Evolutionary conservation across 1,140 invertebrate species (phyloP), one percentile per base, ranked within the genome.

Genomic region (Papilio xuthus): DNA sequence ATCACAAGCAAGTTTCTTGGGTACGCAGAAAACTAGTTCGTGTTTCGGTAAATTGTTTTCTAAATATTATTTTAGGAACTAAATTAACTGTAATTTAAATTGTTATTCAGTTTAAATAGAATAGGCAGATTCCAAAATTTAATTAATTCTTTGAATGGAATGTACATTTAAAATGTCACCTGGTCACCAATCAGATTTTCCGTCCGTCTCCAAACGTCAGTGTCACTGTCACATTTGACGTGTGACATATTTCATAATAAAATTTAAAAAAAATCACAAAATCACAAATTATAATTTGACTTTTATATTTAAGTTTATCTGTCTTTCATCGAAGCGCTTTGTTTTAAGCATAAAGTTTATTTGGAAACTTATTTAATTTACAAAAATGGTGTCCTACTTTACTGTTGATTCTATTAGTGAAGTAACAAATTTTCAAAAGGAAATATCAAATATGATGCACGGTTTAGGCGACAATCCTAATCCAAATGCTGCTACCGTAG

Each of bases 381-480:
- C 4, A 42, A 82, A 28, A 79, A 91, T 92, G 90, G 89, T 89
- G 10, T 91, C 91, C 1, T 92, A 91, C 69, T 92, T 92, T 79
- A 90, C 88, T 4, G 83, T 91, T 72, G 92, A 93, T 26, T 84
- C 83, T 42, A 84, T 85, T 0, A 86, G 87, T 4, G 90, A 92
- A 81, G 82, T 78, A 0, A 88, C 90, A 1, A 94, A 94, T 44
- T 95, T 94, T 86, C 94, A 92, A 82, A 94, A 95, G 86, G 95
- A 96, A 87, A 96, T 96, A 81, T 96, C 95, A 23, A 94, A 95
- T 79, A 96, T 96, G 96, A 96, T 96, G 96, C 95, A 96, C 89
- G 96, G 96, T 23, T 96, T 96, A 88, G 96, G 96, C n/a, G 96
- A 97, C 84, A 95, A 95, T 87, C 94, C 95, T 26, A 95, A 95